A percentile compares a stretch with the other conserved stretches of the same genome.
These are phyloP conservation scores for Pristionchus entomophagus DNA, from an alignment of 2,888 invertebrate species.

Conservation along the genomic window DNA sequence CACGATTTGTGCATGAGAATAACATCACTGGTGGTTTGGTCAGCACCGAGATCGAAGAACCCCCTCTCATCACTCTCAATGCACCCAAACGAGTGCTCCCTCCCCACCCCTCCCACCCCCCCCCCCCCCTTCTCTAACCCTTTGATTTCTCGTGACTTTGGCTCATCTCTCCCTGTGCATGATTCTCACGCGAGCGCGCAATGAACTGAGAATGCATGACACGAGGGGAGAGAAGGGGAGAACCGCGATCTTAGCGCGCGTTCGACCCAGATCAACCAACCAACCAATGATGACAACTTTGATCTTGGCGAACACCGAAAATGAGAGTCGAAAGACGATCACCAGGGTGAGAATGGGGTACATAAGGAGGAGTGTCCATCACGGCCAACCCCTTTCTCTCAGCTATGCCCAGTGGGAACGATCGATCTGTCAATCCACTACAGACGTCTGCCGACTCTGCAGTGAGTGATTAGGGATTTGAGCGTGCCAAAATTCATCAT, in stretches of 20 bases:
- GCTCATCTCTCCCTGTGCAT: slow-evolving; percentile 1
- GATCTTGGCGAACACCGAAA: neutral
- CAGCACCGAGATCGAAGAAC: slow-evolving; percentile 17
- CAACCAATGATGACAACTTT: slow-evolving; percentile 7
- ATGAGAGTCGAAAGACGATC: neutral
- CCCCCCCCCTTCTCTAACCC: neutral
- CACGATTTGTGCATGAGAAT: neutral
- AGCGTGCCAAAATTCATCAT: no score
- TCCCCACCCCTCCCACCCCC: neutral
- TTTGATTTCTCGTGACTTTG: slow-evolving; percentile 18
- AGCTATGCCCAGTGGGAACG: neutral
- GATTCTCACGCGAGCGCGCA: neutral
- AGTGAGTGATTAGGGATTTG: neutral
- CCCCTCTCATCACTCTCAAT: neutral
- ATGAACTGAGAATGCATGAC: slow-evolving; percentile 6
- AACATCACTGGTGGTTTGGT: slow-evolving; percentile 16
- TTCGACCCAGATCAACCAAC: neutral
- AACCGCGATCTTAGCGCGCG: neutral
- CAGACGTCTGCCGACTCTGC: neutral
- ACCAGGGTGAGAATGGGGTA: neutral
- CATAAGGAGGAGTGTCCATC: neutral
- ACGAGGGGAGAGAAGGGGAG: neutral
- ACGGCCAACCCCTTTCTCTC: neutral
- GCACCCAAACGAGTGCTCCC: slow-evolving; percentile 39
- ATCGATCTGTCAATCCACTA: neutral